Evolutionary conservation across 1,140 invertebrate genomes (phyloP).

Genomic region (Drosophila santomea): DNA sequence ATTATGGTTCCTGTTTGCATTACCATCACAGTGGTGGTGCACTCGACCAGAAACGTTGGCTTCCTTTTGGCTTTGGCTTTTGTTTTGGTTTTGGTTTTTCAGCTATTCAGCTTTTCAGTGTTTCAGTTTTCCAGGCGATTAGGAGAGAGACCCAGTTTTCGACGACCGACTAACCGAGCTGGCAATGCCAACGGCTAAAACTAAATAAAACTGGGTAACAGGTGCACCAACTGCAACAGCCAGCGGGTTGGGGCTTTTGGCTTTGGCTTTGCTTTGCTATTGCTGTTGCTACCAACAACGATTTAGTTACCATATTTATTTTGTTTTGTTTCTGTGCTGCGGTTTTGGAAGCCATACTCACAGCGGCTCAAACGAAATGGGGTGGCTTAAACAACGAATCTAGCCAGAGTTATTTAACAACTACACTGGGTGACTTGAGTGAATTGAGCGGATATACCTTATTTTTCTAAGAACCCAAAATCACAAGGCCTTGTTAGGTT

Average conservation of each 20-base stretch:
- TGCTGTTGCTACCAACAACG: slow-evolving; percentile 21
- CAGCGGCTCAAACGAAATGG: slow-evolving; percentile 14
- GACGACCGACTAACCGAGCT: slow-evolving; percentile 73
- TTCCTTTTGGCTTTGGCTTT: slow-evolving; percentile 66
- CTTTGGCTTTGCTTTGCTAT: slow-evolving; percentile 10
- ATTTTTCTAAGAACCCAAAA: not conserved
- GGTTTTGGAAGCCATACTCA: slow-evolving; percentile 61
- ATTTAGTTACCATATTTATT: slow-evolving; percentile 39
- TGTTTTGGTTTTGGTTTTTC: slow-evolving; percentile 18
- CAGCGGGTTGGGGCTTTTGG: slow-evolving; percentile 21
- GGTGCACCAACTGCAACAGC: slow-evolving; percentile 43
- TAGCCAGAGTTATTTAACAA: slow-evolving; percentile 26
- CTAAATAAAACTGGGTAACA: slow-evolving; percentile 70
- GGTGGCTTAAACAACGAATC: slow-evolving; percentile 33
- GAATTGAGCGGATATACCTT: not conserved
- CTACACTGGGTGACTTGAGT: slow-evolving; percentile 11
- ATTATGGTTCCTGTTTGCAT: slow-evolving; percentile 78
- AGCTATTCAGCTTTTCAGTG: not conserved
- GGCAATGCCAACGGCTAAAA: slow-evolving; percentile 40
- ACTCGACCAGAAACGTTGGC: slow-evolving; percentile 77
- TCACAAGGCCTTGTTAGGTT: not conserved
- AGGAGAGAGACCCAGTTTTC: slow-evolving; percentile 70
- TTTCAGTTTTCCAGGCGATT: slow-evolving; percentile 28
- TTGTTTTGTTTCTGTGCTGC: slow-evolving; percentile 42
- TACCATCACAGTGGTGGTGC: slow-evolving; percentile 63